Conservation (phyloP, 2,797 vertebrate species). For the Acipenser transmontanus region DNA sequence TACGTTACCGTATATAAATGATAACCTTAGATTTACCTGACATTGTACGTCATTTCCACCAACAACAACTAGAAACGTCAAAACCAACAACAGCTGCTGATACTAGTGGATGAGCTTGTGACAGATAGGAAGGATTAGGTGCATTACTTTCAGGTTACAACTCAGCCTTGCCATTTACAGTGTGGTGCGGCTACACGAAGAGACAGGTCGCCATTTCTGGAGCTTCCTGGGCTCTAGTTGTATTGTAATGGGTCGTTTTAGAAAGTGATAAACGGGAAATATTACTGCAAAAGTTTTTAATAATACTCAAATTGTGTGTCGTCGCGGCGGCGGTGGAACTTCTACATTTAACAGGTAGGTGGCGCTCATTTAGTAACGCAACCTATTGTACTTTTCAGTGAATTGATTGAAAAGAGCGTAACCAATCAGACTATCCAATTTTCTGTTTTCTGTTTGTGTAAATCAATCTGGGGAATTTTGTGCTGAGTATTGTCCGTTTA, state of each 20-base stretch:
- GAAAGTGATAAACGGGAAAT: slow-evolving; percentile 17
- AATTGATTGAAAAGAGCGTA: too few species aligned
- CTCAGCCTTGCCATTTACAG: slow-evolving; percentile 5
- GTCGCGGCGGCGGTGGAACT: slow-evolving; percentile 53
- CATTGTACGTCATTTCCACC: slow-evolving; percentile 52
- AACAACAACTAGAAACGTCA: slow-evolving; percentile 59
- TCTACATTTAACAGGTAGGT: slow-evolving; percentile 51
- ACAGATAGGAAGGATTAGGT: slow-evolving; percentile 18
- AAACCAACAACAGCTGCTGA: slow-evolving; percentile 25
- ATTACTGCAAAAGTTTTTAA: slow-evolving; percentile 40
- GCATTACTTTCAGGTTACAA: neutral
- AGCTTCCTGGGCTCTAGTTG: neutral
- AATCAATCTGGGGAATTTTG: too few species aligned
- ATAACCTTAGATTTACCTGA: too few species aligned
- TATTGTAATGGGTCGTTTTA: slow-evolving; percentile 29
- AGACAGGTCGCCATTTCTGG: too few species aligned
- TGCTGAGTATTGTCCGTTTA: too few species aligned
- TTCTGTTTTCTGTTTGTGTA: too few species aligned
- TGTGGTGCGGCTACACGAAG: slow-evolving; percentile 9
- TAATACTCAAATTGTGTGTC: slow-evolving; percentile 28
- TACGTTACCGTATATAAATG: too few species aligned
- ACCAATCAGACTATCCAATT: too few species aligned
- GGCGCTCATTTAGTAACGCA: slow-evolving; percentile 10
- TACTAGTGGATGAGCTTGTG: slow-evolving; percentile 13
- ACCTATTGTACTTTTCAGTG: too few species aligned